Evolutionary conservation across 2,113 vertebrate genomes (phyloP).

Genomic region (Coturnix japonica): DNA sequence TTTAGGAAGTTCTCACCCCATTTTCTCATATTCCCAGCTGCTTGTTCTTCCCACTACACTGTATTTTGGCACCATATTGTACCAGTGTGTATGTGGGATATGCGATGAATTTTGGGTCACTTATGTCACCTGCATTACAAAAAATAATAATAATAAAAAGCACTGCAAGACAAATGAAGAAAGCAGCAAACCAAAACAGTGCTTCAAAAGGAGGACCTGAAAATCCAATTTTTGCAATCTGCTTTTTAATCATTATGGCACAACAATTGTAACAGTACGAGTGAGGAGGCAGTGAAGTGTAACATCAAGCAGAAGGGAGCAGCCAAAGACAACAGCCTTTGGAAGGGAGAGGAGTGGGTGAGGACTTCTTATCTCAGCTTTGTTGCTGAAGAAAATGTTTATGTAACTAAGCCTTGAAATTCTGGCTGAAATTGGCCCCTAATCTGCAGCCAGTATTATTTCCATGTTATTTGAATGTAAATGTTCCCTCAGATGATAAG

Average conservation of each 20-base stretch:
- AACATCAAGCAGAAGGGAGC: neutral
- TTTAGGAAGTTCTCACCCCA: slow-evolving; percentile 43
- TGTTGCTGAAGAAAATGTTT: slow-evolving; percentile 56
- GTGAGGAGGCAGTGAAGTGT: neutral
- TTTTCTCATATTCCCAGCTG: slow-evolving; percentile 15
- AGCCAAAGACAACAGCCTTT: slow-evolving; percentile 40
- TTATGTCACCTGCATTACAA: neutral
- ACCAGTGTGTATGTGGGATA: neutral
- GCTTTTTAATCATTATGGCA: neutral
- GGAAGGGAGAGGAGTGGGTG: neutral
- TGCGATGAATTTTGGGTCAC: neutral
- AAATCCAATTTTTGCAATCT: slow-evolving; percentile 9
- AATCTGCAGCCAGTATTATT: neutral
- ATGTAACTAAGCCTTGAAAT: slow-evolving; percentile 31
- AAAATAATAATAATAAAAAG: no score
- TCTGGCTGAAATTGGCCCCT: neutral
- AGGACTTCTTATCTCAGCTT: slow-evolving; percentile 21
- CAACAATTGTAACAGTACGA: neutral
- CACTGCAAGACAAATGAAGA: neutral
- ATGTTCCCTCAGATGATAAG: neutral
- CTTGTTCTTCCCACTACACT: neutral
- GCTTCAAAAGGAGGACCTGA: neutral
- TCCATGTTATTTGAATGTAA: slow-evolving; percentile 26
- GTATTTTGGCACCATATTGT: neutral
- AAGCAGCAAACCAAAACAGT: neutral